Percentiles rank a stretch among this genome's conserved stretches.
These are phyloP conservation scores for Epinotia demarniana DNA, from an alignment of 2,888 invertebrate species.

Conservation along the genomic window DNA sequence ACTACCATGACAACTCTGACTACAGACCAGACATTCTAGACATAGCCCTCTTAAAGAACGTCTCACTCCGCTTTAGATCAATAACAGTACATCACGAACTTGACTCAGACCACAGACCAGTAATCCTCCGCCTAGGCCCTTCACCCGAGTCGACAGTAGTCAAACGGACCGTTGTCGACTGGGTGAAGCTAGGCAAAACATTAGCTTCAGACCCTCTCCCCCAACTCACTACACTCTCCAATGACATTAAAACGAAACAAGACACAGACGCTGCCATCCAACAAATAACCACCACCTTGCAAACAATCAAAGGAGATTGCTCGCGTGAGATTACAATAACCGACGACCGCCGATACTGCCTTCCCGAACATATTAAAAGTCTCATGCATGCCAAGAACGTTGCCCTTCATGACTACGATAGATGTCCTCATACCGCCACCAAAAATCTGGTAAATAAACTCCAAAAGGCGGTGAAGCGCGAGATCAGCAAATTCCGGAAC, in stretches of 20 bases:
- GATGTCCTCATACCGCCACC: accelerated
- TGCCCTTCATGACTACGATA: too few species aligned
- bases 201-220: background rate
- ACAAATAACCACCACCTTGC: background rate
- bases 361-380: too few species aligned
- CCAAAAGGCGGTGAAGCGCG: background rate
- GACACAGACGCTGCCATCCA: background rate
- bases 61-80: background rate
- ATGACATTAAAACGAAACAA: background rate
- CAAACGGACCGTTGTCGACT: background rate
- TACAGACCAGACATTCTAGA: background rate
- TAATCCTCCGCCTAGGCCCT: too few species aligned
- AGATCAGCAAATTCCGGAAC: background rate
- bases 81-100: too few species aligned
- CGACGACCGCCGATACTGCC: too few species aligned
- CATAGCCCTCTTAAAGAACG: background rate
- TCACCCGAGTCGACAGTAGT: too few species aligned
- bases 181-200: background rate
- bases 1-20: background rate
- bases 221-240: too few species aligned
- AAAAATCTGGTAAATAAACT: background rate
- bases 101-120: too few species aligned
- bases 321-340: too few species aligned
- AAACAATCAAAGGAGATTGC: too few species aligned
- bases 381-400: too few species aligned